These are phyloP conservation scores for Ellobium chinense DNA, from an alignment of 2,888 invertebrate species.

Conservation along the genomic window DNA sequence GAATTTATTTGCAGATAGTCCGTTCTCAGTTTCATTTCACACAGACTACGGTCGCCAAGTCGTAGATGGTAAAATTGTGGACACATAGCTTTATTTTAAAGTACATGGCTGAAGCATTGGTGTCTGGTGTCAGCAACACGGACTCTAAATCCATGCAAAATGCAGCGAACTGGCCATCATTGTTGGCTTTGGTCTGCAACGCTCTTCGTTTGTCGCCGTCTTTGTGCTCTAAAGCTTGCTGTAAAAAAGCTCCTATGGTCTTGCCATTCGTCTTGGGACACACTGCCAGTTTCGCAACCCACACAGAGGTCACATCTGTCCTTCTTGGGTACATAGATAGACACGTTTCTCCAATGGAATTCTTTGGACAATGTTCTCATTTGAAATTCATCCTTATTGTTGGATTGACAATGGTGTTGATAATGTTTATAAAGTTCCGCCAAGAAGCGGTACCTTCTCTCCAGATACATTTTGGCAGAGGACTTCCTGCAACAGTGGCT, in stretches of 20 bases:
- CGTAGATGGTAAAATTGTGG: neutral
- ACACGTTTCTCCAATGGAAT: neutral
- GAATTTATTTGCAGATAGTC: neutral
- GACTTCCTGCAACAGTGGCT: no score
- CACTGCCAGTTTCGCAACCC: neutral
- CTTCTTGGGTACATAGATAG: neutral
- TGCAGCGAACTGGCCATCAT: neutral
- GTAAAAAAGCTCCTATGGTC: neutral
- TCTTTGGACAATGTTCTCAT: neutral
- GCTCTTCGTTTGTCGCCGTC: neutral
- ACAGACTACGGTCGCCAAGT: neutral
- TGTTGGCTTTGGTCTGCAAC: neutral
- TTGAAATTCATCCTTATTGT: neutral
- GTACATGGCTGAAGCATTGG: neutral
- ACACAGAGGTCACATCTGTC: neutral
- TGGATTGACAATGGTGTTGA: neutral
- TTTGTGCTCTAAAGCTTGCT: neutral
- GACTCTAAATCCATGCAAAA: neutral
- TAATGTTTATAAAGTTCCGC: neutral
- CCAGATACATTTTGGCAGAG: neutral
- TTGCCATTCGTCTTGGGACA: neutral
- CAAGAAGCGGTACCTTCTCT: neutral
- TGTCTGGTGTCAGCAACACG: neutral
- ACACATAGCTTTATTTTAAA: neutral
- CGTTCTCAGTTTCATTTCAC: neutral